phyloP scores from a whole-genome alignment of 2,888 invertebrate genomes.

The Therioaphis trifolii region DNA sequence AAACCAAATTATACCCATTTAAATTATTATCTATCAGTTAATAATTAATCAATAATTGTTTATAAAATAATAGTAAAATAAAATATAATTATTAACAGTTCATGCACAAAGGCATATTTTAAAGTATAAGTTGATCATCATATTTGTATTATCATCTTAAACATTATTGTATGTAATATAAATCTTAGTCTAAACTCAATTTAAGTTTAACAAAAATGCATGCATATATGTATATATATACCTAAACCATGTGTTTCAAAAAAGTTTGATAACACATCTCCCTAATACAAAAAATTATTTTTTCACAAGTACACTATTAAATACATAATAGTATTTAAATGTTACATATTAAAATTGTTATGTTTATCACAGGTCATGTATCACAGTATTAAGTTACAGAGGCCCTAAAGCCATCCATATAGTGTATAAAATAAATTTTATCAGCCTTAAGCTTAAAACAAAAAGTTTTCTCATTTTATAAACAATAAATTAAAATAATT shows the following conservation, averaged over 20 bases:
- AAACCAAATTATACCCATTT: constrained; percentile 38
- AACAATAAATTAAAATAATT: constrained; percentile 52
- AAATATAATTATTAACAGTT: constrained; percentile 31
- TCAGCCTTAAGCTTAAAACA: constrained; percentile 47
- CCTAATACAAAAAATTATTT: constrained; percentile 46
- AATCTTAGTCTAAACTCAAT: constrained; percentile 41
- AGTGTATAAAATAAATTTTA: constrained; percentile 29
- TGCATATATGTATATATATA: constrained; percentile 47
- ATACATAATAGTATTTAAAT: constrained; percentile 55
- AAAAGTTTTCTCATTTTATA: constrained; percentile 13
- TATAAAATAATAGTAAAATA: constrained; percentile 47
- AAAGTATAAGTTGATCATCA: constrained; percentile 23
- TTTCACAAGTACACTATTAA: constrained; percentile 35
- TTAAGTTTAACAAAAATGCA: constrained; percentile 49
- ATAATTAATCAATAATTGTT: constrained; percentile 21
- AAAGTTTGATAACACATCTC: constrained; percentile 18
- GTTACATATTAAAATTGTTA: constrained; percentile 27
- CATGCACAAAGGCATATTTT: constrained; percentile 26
- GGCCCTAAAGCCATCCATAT: constrained; percentile 10
- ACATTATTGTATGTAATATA: constrained; percentile 37
- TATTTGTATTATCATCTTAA: constrained; percentile 41
- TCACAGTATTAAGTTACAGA: constrained; percentile 45
- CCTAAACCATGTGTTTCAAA: constrained; percentile 30
- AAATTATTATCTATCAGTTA: background rate
- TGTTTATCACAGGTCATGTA: constrained; percentile 52